phyloP scores from a whole-genome alignment of 2,888 invertebrate genomes.

The Calliphora vomitoria region DNA sequence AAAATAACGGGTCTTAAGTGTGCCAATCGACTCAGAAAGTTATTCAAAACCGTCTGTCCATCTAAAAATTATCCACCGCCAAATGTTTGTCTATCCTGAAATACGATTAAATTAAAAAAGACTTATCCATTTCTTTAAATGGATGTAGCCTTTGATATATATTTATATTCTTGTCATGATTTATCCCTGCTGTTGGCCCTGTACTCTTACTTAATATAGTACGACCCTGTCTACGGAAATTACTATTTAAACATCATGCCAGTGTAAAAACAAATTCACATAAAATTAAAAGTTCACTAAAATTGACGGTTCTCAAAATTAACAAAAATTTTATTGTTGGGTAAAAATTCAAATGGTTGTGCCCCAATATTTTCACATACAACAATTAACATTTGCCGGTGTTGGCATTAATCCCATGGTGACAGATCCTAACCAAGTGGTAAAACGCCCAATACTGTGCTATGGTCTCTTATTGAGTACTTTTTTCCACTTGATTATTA shows the following conservation, averaged over 20 bases:
- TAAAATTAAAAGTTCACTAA: not conserved
- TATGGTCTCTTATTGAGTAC: conserved; percentile 9
- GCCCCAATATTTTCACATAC: conserved; percentile 31
- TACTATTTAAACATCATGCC: not conserved
- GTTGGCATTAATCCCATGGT: conserved; percentile 10
- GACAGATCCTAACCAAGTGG: not conserved
- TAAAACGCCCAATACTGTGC: conserved; percentile 21
- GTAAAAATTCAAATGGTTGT: not conserved
- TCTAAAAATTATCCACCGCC: no score
- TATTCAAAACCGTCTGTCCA: no score
- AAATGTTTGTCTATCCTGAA: no score
- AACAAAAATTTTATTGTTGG: not conserved
- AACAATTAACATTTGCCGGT: conserved; percentile 33
- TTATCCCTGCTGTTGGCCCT: not conserved
- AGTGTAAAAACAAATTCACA: not conserved
- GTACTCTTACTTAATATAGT: not conserved
- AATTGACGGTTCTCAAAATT: not conserved
- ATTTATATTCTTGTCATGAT: no score
- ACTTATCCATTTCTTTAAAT: no score
- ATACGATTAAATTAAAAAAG: no score
- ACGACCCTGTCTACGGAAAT: not conserved
- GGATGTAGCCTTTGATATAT: no score
- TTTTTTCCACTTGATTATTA: not conserved
- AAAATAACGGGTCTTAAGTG: no score
- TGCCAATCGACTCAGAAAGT: no score